phyloP scores from a whole-genome alignment of 2,113 vertebrate genomes.

The Cnemophilus loriae region DNA sequence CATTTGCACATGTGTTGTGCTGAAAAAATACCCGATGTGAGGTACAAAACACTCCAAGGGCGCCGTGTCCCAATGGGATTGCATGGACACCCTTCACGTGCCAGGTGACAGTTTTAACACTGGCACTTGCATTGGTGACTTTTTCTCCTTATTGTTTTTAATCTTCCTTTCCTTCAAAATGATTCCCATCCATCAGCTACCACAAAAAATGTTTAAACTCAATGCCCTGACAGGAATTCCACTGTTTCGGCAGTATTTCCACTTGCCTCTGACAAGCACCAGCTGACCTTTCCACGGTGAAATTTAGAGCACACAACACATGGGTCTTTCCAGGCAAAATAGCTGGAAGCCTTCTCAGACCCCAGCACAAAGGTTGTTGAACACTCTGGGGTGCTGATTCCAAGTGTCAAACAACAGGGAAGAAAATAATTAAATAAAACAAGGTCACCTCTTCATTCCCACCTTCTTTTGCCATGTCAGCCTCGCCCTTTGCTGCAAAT shows the following conservation, averaged over 20 bases:
- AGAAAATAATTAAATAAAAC: background rate
- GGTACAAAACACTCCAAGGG: background rate
- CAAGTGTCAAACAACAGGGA: background rate
- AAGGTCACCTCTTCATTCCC: background rate
- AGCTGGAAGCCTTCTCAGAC: background rate
- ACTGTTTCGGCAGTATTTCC: background rate
- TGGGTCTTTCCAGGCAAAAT: background rate
- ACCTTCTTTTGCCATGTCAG: background rate
- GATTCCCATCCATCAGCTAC: background rate
- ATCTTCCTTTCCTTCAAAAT: background rate
- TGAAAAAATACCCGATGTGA: background rate
- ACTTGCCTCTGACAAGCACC: background rate
- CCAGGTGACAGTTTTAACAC: background rate
- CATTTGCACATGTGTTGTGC: too few species aligned
- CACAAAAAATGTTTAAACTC: background rate
- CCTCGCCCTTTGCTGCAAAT: background rate
- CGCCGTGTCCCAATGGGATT: background rate
- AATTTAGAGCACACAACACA: background rate
- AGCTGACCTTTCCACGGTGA: background rate
- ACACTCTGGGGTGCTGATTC: background rate
- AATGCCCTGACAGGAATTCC: background rate
- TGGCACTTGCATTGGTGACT: background rate
- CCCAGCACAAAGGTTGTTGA: background rate
- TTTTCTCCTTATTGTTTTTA: background rate
- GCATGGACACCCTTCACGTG: rapidly evolving